These are phyloP conservation scores for Drosophila phalerata DNA, from an alignment of 2,888 invertebrate genomes.

Conservation along the genomic window DNA sequence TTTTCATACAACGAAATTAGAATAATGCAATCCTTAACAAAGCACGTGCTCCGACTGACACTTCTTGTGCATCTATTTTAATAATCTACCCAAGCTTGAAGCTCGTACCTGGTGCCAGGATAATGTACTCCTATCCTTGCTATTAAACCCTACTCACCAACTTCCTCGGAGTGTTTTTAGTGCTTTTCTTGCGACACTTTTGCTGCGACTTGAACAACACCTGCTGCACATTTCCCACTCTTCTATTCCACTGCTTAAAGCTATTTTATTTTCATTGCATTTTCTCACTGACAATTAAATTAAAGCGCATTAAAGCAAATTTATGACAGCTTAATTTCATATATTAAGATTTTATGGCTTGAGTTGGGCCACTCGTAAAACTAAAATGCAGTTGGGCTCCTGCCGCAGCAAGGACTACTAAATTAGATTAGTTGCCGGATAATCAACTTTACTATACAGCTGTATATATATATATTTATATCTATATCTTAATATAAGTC, in stretches of 20 bases:
- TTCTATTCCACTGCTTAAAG: slow-evolving; percentile 33
- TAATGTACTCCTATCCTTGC: slow-evolving; percentile 48
- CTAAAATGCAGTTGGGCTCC: slow-evolving; percentile 47
- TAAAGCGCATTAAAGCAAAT: slow-evolving; percentile 81
- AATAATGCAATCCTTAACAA: slow-evolving; percentile 27
- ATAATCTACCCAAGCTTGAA: slow-evolving; percentile 51
- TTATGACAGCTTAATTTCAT: slow-evolving; percentile 82
- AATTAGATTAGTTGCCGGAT: slow-evolving; percentile 67
- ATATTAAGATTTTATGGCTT: slow-evolving; percentile 80
- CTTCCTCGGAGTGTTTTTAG: slow-evolving; percentile 40
- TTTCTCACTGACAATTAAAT: slow-evolving; percentile 78
- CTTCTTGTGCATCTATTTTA: slow-evolving; percentile 61
- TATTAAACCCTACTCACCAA: slow-evolving; percentile 23
- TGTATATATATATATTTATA: slow-evolving; percentile 1
- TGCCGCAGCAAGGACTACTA: slow-evolving; percentile 23
- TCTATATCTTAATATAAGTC: slow-evolving; percentile 4
- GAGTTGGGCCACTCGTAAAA: slow-evolving; percentile 50
- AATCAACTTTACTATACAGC: slow-evolving; percentile 53
- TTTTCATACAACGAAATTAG: slow-evolving; percentile 68
- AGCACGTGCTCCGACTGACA: slow-evolving; percentile 31
- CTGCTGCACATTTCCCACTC: slow-evolving; percentile 47
- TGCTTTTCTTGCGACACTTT: slow-evolving; percentile 53
- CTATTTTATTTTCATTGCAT: slow-evolving; percentile 75
- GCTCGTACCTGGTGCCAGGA: slow-evolving; percentile 31
- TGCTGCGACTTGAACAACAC: slow-evolving; percentile 45